A percentile compares a stretch with the other conserved stretches of the same genome.
Conservation (phyloP, 2,113 vertebrate species). For the Nothoprocta perdicaria region DNA sequence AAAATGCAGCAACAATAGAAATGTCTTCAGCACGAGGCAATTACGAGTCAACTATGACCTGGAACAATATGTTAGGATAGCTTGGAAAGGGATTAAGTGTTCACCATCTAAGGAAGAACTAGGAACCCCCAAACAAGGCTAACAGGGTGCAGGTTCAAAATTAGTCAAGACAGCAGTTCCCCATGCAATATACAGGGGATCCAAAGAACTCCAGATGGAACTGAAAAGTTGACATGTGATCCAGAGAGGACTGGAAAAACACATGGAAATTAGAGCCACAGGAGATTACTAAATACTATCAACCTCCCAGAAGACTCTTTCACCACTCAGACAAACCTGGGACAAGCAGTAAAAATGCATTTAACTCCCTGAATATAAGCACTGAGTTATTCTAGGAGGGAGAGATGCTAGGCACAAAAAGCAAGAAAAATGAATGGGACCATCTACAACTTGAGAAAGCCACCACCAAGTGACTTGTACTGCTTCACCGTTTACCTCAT, state of each 20-base stretch:
- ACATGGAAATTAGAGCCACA: not conserved
- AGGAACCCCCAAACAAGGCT: accelerated
- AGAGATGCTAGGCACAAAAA: not conserved
- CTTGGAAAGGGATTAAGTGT: not conserved
- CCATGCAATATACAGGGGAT: accelerated
- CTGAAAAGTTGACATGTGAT: not conserved
- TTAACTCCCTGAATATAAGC: not conserved
- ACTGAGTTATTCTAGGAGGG: not conserved
- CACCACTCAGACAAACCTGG: not conserved
- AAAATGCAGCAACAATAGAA: not conserved
- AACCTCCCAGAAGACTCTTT: not conserved
- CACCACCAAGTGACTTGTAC: not conserved
- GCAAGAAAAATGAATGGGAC: not conserved
- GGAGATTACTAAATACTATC: not conserved
- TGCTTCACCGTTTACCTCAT: not conserved
- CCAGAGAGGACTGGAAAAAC: not conserved
- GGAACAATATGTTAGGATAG: accelerated
- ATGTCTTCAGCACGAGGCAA: not conserved
- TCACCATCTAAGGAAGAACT: not conserved
- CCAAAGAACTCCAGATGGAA: accelerated
- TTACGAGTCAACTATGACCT: not conserved
- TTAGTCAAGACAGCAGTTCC: not conserved
- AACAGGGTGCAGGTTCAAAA: not conserved
- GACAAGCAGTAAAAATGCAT: not conserved
- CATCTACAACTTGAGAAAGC: not conserved